Percentiles rank a stretch among this genome's conserved stretches.
Conservation (phyloP, 2,797 vertebrate genomes). For the Columba guinea region DNA sequence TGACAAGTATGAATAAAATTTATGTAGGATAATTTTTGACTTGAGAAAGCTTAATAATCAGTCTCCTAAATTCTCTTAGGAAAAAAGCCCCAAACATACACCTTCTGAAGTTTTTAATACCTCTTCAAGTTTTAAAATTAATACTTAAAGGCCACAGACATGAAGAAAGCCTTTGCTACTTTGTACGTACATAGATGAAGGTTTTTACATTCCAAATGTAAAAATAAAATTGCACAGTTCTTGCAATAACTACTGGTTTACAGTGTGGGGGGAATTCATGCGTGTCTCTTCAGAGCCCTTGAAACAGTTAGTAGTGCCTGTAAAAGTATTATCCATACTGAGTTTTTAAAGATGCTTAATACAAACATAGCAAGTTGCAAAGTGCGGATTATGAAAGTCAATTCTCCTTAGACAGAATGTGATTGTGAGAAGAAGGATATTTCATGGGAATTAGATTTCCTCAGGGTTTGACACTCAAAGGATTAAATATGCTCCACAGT, state of each 20-base stretch:
- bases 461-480: neutral
- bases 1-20: neutral
- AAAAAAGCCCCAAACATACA: neutral
- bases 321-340: neutral
- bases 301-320: neutral
- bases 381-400: neutral
- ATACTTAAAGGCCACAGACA: neutral
- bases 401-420: neutral
- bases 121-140: neutral
- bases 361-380: neutral
- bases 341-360: neutral
- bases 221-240: neutral
- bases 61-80: neutral
- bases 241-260: neutral
- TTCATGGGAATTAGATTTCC: slow-evolving; percentile 11
- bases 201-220: neutral
- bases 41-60: neutral
- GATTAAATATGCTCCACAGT: neutral
- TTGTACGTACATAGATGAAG: neutral
- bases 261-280: neutral
- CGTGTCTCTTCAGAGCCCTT: neutral
- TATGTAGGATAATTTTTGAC: neutral
- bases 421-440: neutral
- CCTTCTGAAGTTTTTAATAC: too few relatives aligned
- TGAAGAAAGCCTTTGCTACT: neutral